Percentiles rank a stretch among this genome's conserved stretches.
phyloP scores from a whole-genome alignment of 2,797 vertebrate genomes.

The Poecilia wingei region DNA sequence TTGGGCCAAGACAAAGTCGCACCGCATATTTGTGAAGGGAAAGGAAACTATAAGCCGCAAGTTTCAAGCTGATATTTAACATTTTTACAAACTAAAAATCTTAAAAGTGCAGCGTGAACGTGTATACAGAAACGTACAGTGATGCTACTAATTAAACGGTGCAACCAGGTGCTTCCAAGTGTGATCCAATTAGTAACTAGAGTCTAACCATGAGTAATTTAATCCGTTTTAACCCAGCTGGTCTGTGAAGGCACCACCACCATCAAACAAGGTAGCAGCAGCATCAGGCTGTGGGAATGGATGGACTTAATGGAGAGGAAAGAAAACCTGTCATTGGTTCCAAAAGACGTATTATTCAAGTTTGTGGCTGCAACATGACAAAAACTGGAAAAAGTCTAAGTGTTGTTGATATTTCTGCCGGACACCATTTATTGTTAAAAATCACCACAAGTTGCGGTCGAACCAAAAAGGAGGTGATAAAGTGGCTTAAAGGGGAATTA shows the following conservation, averaged over 20 bases:
- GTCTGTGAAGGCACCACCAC: not conserved
- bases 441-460: constrained; percentile 18
- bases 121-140: not conserved
- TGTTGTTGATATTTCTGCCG: not conserved
- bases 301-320: not conserved
- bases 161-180: not conserved
- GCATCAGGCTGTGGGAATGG: not conserved
- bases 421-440: not conserved
- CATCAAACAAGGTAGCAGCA: not conserved
- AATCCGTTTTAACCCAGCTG: not conserved
- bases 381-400: not conserved
- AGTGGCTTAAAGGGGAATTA: constrained; percentile 30
- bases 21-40: not conserved
- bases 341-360: not conserved
- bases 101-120: not conserved
- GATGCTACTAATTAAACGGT: not conserved
- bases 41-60: not conserved
- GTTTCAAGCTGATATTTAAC: not conserved
- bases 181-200: not conserved
- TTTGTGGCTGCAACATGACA: not conserved
- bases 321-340: not conserved
- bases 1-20: not conserved
- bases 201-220: not conserved
- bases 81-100: not conserved
- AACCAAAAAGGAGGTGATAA: constrained; percentile 11